Evolutionary conservation across 2,113 vertebrate species (phyloP).

Genomic region (Perca flavescens): DNA sequence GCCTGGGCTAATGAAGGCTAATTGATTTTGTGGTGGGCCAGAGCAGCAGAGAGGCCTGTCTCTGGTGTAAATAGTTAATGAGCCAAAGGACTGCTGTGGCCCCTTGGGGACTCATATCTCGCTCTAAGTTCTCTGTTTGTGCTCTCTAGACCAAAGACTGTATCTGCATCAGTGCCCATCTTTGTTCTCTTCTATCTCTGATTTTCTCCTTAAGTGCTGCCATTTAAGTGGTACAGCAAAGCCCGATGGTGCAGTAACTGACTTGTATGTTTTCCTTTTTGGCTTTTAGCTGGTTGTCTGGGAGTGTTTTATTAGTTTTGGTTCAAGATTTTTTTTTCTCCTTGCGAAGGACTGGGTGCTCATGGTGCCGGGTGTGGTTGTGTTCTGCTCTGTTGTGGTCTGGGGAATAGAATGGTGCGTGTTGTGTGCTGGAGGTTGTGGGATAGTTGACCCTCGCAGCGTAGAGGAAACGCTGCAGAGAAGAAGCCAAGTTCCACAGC

Average conservation of each 20-base stretch:
- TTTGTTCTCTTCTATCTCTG: slow-evolving; percentile 68
- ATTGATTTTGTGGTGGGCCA: slow-evolving; percentile 97
- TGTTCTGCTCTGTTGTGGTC: slow-evolving; percentile 78
- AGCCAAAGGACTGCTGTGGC: slow-evolving; percentile 85
- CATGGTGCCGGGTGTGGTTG: slow-evolving; percentile 75
- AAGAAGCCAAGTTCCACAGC: slow-evolving; percentile 82
- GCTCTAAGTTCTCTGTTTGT: slow-evolving; percentile 77
- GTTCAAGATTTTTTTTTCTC: slow-evolving; percentile 58
- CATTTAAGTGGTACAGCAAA: slow-evolving; percentile 67
- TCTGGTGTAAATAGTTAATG: slow-evolving; percentile 99
- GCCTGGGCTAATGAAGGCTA: slow-evolving; percentile 92
- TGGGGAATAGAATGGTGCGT: slow-evolving; percentile 75
- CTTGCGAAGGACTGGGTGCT: slow-evolving; percentile 65
- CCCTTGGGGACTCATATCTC: slow-evolving; percentile 78
- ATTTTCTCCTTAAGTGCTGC: slow-evolving; percentile 72
- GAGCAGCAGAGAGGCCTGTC: slow-evolving; percentile 89
- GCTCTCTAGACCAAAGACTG: slow-evolving; percentile 68
- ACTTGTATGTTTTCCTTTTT: slow-evolving; percentile 48
- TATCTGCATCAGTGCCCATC: slow-evolving; percentile 72
- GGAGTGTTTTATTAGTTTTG: slow-evolving; percentile 72
- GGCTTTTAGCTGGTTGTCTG: slow-evolving; percentile 62
- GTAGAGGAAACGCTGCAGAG: slow-evolving; percentile 77
- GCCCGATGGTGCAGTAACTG: slow-evolving; percentile 51
- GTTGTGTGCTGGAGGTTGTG: slow-evolving; percentile 79
- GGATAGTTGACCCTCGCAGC: slow-evolving; percentile 79